These are phyloP conservation scores for Anomalospiza imberbis DNA, from an alignment of 2,797 vertebrate genomes.

Conservation along the genomic window DNA sequence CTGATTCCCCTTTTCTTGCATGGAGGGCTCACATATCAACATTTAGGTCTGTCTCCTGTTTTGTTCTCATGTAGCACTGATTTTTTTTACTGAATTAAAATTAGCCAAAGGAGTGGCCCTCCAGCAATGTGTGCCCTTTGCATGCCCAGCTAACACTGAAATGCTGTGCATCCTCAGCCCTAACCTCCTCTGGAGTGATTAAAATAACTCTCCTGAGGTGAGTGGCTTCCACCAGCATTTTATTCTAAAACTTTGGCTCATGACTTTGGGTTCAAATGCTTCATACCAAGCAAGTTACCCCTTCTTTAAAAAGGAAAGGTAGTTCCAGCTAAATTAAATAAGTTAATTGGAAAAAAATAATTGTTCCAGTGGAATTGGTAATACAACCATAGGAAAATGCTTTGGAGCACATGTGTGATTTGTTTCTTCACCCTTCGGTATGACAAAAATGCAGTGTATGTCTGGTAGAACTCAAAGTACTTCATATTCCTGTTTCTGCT, in stretches of 20 bases:
- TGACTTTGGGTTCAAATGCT: background rate
- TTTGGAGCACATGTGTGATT: background rate
- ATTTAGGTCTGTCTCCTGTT: background rate
- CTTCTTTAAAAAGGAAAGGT: background rate
- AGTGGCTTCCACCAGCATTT: background rate
- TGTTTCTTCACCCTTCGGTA: background rate
- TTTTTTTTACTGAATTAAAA: background rate
- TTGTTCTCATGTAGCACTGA: background rate
- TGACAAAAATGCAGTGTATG: background rate
- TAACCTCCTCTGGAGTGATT: background rate
- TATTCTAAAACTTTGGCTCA: background rate
- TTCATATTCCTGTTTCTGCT: background rate
- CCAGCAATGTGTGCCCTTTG: background rate
- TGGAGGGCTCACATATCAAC: fast-evolving
- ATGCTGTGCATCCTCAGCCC: background rate
- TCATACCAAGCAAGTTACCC: background rate
- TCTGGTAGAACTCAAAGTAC: background rate
- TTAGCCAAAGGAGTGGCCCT: background rate
- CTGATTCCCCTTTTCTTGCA: background rate
- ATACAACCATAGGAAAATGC: background rate
- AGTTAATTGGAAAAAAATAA: background rate
- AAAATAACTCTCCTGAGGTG: background rate
- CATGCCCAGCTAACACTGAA: background rate
- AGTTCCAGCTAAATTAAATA: background rate
- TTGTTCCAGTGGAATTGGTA: background rate